Evolutionary conservation across 2,797 vertebrate species (phyloP), one percentile per base, ranked within the genome.

Genomic region (Stomatorhinus walkeri): DNA sequence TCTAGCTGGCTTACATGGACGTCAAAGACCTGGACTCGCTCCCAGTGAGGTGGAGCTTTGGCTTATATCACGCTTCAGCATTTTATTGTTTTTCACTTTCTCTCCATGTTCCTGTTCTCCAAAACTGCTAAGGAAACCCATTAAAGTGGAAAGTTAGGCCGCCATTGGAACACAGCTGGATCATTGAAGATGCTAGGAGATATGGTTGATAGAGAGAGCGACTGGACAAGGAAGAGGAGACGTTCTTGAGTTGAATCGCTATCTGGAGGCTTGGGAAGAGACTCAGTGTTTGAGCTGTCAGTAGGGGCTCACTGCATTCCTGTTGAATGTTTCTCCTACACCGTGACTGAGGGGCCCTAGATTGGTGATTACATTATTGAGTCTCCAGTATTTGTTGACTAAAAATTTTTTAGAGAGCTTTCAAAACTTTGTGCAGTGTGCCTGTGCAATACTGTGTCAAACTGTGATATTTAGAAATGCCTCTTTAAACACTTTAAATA

Each of bases 401-500:
- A 85, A 85, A 85, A 43, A 3, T 40, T 16, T 72, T 59, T 59
- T 59, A 7, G 24, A 56, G 14, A 22, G n/a, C 85, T 46, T 46
- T 46, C 40, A n/a, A 81, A n/a, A 22, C 68, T 43, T 16, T n/a
- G 40, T 81, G 40, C 19, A 3, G n/a, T 81, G 76, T 46, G 0
- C n/a, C 40, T 43, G 32, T 76, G 68, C 68, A 76, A 76, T 76
- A 76, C 32, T 36, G 14, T 40, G 68, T 76, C 68, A 76, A 76
- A 76, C 68, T 16, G 12, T 72, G 68, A 40, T 76, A 76, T 76
- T 76, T 46, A 46, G 76, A 81, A 43, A 46, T 81, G 76, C 32
- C 68, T 76, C 68, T 76, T 76, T 76, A 76, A 76, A 76, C 36
- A 81, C 76, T 81, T 81, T 81, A 81, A 81, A 81, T 81, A 81